A percentile compares a stretch with the other conserved stretches of the same genome.
phyloP scores from a whole-genome alignment of 2,888 invertebrate genomes.

The Aporophyla nigra region DNA sequence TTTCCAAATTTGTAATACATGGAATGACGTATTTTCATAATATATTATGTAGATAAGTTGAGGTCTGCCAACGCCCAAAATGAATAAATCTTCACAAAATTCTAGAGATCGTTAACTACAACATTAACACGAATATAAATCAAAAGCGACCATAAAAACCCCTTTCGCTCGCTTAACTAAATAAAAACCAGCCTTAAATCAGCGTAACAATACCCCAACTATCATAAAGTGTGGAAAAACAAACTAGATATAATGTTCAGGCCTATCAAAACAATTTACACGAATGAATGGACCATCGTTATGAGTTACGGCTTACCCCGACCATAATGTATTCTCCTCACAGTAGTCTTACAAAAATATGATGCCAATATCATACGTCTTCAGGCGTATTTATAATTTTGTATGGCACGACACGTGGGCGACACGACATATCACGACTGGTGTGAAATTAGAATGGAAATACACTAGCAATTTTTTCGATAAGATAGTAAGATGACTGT shows the following conservation, averaged over 20 bases:
- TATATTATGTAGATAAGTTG: background rate
- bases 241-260: slow-evolving; percentile 39
- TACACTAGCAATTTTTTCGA: background rate
- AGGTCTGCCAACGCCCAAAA: background rate
- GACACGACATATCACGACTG: background rate
- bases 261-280: slow-evolving; percentile 63
- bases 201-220: slow-evolving; percentile 34
- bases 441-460: background rate
- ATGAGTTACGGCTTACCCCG: slow-evolving; percentile 31
- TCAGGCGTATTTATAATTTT: slow-evolving; percentile 41
- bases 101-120: background rate
- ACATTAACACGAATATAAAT: slow-evolving; percentile 40
- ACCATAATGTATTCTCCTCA: slow-evolving; percentile 60
- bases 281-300: slow-evolving; percentile 54
- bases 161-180: slow-evolving; percentile 44
- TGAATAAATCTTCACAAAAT: background rate
- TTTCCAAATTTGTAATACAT: background rate
- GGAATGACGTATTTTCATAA: background rate
- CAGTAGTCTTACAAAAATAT: slow-evolving; percentile 59
- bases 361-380: slow-evolving; percentile 56
- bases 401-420: slow-evolving; percentile 17
- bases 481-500: too few species aligned
- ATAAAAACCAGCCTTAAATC: slow-evolving; percentile 52
- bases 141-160: slow-evolving; percentile 19
- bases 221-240: slow-evolving; percentile 53